Percentiles rank a stretch among this genome's conserved stretches.
These are phyloP conservation scores for Dendroctonus ponderosae DNA, from an alignment of 1,140 invertebrate species.

Conservation along the genomic window DNA sequence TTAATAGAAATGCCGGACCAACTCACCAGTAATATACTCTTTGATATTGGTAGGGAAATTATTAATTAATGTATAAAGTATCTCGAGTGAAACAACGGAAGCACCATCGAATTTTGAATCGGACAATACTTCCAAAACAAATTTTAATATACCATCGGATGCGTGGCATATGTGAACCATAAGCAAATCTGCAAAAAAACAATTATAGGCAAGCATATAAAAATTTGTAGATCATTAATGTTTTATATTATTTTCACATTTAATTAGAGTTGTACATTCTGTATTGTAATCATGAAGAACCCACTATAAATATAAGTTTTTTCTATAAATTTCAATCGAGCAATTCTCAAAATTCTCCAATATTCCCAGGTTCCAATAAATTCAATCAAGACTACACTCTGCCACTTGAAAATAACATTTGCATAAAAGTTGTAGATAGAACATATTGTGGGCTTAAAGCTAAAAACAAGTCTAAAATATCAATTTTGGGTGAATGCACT, in stretches of 20 bases:
- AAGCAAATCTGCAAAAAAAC: constrained; percentile 38
- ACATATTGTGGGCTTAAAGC: no score
- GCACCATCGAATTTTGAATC: constrained; percentile 36
- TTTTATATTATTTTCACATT: neutral
- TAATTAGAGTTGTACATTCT: neutral
- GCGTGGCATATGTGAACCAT: constrained; percentile 39
- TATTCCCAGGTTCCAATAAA: no score
- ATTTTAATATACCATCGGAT: constrained; percentile 34
- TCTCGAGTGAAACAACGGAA: constrained; percentile 33
- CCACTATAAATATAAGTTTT: neutral
- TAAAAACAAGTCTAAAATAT: no score
- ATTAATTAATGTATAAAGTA: constrained; percentile 40
- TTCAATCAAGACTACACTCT: no score
- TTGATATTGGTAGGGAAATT: constrained; percentile 39
- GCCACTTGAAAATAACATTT: no score
- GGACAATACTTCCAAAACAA: constrained; percentile 30
- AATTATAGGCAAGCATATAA: neutral
- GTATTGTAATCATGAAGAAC: neutral
- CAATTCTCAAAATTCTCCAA: neutral
- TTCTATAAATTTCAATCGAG: neutral
- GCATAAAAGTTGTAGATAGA: no score
- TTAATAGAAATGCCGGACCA: no score
- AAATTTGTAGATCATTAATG: constrained; percentile 1
- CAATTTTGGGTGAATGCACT: no score
- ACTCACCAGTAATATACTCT: constrained; percentile 28